These are phyloP conservation scores for Typhlichthys subterraneus DNA, from an alignment of 2,797 vertebrate genomes.

Conservation along the genomic window DNA sequence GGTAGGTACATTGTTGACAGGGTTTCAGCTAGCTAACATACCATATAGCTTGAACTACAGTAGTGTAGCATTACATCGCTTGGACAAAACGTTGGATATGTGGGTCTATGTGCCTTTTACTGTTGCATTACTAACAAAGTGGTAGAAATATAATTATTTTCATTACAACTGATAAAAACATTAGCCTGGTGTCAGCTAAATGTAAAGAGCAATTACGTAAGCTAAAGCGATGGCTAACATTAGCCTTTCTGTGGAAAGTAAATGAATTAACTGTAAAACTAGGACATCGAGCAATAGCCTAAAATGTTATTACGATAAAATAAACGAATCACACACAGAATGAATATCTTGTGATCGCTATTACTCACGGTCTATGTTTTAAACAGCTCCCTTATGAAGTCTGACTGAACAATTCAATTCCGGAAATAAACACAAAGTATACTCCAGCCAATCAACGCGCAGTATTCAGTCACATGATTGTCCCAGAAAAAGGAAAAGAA, in stretches of 20 bases:
- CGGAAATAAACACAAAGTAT: constrained; percentile 71
- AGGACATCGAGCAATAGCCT: not conserved
- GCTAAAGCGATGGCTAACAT: constrained; percentile 38
- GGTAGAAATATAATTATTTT: no score
- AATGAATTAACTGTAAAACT: not conserved
- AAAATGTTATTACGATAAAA: fast-evolving
- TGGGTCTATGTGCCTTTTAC: no score
- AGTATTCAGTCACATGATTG: constrained; percentile 47
- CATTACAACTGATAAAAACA: not conserved
- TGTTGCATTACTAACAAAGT: no score
- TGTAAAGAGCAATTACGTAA: constrained; percentile 49
- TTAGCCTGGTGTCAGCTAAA: constrained; percentile 1
- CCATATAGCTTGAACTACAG: not conserved
- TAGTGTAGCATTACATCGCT: not conserved
- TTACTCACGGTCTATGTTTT: constrained; percentile 1
- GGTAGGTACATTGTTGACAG: not conserved
- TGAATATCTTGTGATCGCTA: constrained; percentile 29
- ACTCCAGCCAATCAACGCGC: constrained; percentile 45
- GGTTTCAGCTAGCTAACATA: constrained; percentile 2
- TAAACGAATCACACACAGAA: fast-evolving
- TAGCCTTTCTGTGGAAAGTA: constrained; percentile 20
- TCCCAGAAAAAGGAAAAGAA: not conserved
- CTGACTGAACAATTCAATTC: constrained; percentile 60
- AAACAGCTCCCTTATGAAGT: constrained; percentile 41
- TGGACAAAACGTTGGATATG: not conserved